Evolutionary conservation across 2,797 vertebrate genomes (phyloP), one percentile per base, ranked within the genome.

Genomic region (Trachops cirrhosus): DNA sequence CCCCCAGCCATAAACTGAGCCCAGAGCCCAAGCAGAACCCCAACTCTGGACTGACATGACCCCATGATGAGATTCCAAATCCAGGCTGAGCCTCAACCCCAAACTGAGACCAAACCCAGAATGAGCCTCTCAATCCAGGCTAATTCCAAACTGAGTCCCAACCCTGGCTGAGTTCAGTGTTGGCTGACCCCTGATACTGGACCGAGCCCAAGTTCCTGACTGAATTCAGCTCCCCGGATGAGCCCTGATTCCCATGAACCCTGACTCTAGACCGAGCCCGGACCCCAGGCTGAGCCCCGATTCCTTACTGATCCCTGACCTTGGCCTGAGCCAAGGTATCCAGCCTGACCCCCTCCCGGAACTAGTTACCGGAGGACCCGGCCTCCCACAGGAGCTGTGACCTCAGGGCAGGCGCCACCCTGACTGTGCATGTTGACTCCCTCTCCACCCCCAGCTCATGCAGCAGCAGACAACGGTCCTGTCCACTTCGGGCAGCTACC

Each of bases 401-500:
- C 15, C 48, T 70, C n/a, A 19, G 73, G 50, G 14, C n/a, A 39
- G 41, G 32, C 19, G 50, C 64, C 52, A 93, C 93, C 77, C 93
- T 67, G 14, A 6, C 52, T 18, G 12, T 32, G 18, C 41, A 4
- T 2, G 3, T 68, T 26, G 7, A 91, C 12, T 11, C 57, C n/a
- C 41, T 90, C 19, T 97, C 91, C 93, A 57, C 93, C 57, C 22
- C 93, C 98, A 99, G 99, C 99, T 99, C 98, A 99, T 99, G 99
- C 99, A 99, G 98, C 99, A 99, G 98, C 99, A 99, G 89, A 99
- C 99, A 39, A 99, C 99, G 57, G 99, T 99, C 98, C 99, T 99
- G 95, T 99, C 99, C 89, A 99, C 99, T 96, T 99, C 99, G 6
- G 99, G 99, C 97, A 99, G 99, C 98, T 99, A 99, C 98, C 98